These are phyloP conservation scores for Chaunax sp. DNA, from an alignment of 2,797 vertebrate species.

Conservation along the genomic window DNA sequence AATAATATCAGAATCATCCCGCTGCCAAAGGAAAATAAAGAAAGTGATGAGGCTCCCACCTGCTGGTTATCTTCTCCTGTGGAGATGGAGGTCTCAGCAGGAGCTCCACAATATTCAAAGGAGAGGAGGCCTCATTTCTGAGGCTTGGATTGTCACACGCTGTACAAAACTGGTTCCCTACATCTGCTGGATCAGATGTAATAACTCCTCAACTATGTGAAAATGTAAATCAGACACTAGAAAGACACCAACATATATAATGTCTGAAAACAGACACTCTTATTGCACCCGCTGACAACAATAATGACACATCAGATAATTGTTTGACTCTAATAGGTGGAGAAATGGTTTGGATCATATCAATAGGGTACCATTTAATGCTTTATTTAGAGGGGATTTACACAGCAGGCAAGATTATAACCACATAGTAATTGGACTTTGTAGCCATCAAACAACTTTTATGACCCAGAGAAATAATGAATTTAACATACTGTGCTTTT, in stretches of 20 bases:
- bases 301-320: not conserved
- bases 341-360: not conserved
- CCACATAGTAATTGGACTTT: not conserved
- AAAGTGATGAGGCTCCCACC: conserved; percentile 48
- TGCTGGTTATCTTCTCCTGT: conserved; percentile 37
- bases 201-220: conserved; percentile 18
- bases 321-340: not conserved
- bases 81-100: conserved; percentile 52
- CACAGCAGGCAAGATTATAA: not conserved
- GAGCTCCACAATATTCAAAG: conserved; percentile 11
- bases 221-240: no score
- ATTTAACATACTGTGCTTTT: conserved; percentile 4
- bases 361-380: not conserved
- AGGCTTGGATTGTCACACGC: conserved; percentile 21
- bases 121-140: conserved; percentile 37
- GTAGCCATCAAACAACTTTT: not conserved
- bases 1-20: conserved; percentile 22
- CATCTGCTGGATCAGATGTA: conserved; percentile 52
- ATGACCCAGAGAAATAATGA: not conserved
- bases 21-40: conserved; percentile 21
- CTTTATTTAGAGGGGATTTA: not conserved
- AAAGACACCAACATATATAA: conserved; percentile 15
- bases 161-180: conserved; percentile 40
- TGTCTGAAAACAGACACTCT: not conserved
- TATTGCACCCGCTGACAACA: not conserved